Evolutionary conservation across 2,888 invertebrate species (phyloP), one percentile per base, ranked within the genome.

Genomic region (Corbicula japonica): DNA sequence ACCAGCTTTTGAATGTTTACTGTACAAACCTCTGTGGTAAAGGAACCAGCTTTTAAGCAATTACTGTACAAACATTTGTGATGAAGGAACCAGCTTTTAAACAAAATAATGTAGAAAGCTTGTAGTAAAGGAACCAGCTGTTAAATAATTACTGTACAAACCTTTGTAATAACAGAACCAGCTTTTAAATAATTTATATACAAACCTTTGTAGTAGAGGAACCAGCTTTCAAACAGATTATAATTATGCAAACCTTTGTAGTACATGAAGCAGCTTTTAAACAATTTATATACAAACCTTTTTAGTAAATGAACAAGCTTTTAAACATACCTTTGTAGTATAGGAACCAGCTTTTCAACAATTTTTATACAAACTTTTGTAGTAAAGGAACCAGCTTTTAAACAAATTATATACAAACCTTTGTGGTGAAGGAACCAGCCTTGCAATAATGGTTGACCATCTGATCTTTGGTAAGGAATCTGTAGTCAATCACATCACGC

Each of bases 121-220:
- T 38, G 8, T 38, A 38, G 41, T 12, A 48, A n/a, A n/a, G n/a
- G n/a, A n/a, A n/a, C n/a, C n/a, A n/a, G n/a, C n/a, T n/a, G n/a
- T n/a, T n/a, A n/a, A 52, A 52, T 18, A 2, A 3, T 23, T 52
- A 23, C 52, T 21, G 6, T 15, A 50, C 50, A 54, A 30, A 34
- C 98, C 95, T 98, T 98, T 0, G 98, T 97, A 0, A 98, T 98
- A 92, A 98, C 98, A 50, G 92, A 91, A 65, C 96, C 95, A 0
- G 97, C 97, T 88, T 97, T 95, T 86, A 96, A 96, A 93, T 97
- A 98, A 89, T 98, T n/a, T n/a, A n/a, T n/a, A n/a, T n/a, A 52
- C 68, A 69, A 92, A 98, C 98, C 95, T 98, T 98, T 0, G 98
- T 97, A 0, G 98, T 98, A 92, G 98, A 98, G 54, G 92, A 91